Evolutionary conservation across 1,140 invertebrate species (phyloP), one percentile per base, ranked within the genome.

Genomic region (Hestina assimilis): DNA sequence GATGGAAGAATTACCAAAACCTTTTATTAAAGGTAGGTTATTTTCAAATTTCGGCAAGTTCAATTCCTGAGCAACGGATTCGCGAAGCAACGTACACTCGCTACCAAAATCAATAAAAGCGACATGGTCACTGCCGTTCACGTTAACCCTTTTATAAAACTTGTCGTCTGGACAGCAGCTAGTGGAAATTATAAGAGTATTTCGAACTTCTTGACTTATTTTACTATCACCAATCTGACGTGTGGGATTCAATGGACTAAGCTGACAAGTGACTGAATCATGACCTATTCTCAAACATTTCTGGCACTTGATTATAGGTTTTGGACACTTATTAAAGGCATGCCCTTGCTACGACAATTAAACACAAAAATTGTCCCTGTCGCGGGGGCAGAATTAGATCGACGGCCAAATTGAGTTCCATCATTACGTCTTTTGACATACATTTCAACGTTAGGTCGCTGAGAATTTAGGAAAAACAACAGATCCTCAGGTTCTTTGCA

Each of bases 1-100:
- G 17, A 60, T 45, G 15, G 43, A 28, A 3, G 64, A 66, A 23
- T 61, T 52, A 9, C 58, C 63, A 53, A 66, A 66, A 21, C 63
- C 63, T 31, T 35, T 66, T 7, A 61, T 42, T 28, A 60, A 28
- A 23, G 46, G 52, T n/a, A 57, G 15, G 46, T 41, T 23, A 43
- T n/a, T n/a, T n/a, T 57, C 47, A 33, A 47, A 63, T 21, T 55
- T 50, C 35, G 21, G n/a, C 14, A 62, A 50, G 38, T 43, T 41
- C 38, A 61, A 50, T 8, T 24, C 41, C 12, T 21, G 46, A 11
- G 52, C 59, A 21, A 45, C 46, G 21, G 33, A 38, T 45, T 43
- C n/a, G 14, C 46, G 15, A 4, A 60, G 31, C 35, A 61, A 45
- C 12, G 24, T 61, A 41, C 59, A 55, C 31, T 61, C 59, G 20